Percentiles rank a stretch among this genome's conserved stretches.
Evolutionary conservation across 2,113 vertebrate species (phyloP).

Genomic region (Ochotona princeps): DNA sequence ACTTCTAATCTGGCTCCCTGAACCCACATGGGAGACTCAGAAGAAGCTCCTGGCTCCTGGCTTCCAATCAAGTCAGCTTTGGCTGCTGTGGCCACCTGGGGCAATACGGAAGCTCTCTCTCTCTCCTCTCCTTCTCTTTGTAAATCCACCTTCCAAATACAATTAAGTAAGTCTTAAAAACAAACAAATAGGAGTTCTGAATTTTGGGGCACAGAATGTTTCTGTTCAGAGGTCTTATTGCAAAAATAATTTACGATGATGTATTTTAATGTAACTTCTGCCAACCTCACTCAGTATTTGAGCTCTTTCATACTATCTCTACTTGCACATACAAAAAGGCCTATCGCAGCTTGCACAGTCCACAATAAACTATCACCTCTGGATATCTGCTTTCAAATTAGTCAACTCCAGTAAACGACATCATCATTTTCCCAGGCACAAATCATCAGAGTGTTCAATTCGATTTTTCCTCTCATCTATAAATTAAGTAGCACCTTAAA

Average conservation of each 20-base stretch:
- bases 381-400: background rate
- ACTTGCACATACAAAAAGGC: background rate
- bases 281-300: background rate
- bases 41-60: too few relatives aligned
- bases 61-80: too few relatives aligned
- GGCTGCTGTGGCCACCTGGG: too few relatives aligned
- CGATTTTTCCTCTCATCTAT: background rate
- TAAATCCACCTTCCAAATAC: too few relatives aligned
- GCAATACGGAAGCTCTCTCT: too few relatives aligned
- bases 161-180: too few relatives aligned
- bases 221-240: background rate
- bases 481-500: constrained; percentile 12
- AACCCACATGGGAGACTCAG: too few relatives aligned
- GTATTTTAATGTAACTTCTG: background rate
- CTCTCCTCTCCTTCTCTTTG: too few relatives aligned
- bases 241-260: background rate
- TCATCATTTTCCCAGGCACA: background rate
- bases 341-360: background rate
- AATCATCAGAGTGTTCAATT: background rate
- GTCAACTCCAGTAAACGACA: background rate
- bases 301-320: background rate
- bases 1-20: too few relatives aligned
- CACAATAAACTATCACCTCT: background rate
- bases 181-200: too few relatives aligned
- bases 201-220: background rate